phyloP scores from a whole-genome alignment of 1,140 invertebrate species.

The Kradibia gibbosae region DNA sequence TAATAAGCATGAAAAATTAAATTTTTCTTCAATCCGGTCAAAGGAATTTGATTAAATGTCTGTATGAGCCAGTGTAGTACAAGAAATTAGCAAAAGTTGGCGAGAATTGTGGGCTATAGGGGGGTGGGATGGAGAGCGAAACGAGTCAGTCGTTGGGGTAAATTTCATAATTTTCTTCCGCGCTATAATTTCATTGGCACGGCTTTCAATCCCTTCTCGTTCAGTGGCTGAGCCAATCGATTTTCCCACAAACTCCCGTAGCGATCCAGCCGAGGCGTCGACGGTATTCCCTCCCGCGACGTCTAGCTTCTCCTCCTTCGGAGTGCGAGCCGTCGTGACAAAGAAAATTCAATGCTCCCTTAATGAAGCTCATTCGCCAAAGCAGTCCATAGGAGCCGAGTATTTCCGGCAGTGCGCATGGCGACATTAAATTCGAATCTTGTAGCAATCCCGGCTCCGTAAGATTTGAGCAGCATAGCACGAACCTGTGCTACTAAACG shows the following conservation, averaged over 20 bases:
- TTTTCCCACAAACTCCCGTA: constrained; percentile 45
- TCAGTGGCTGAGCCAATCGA: constrained; percentile 34
- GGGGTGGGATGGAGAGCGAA: too few relatives aligned
- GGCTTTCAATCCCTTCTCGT: constrained; percentile 34
- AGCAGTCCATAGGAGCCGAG: constrained; percentile 54
- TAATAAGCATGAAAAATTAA: constrained; percentile 40
- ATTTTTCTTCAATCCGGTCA: constrained; percentile 15
- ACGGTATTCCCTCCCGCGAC: not conserved
- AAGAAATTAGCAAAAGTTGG: constrained; percentile 48
- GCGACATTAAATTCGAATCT: constrained; percentile 66
- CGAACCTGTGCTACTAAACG: constrained; percentile 58
- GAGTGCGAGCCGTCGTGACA: not conserved
- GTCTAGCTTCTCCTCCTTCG: not conserved
- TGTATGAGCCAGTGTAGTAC: constrained; percentile 41
- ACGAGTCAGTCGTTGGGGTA: constrained; percentile 9
- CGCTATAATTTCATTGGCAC: constrained; percentile 34
- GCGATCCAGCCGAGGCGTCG: not conserved
- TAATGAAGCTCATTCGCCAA: constrained; percentile 57
- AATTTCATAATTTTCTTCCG: constrained; percentile 48
- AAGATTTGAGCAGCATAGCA: constrained; percentile 52
- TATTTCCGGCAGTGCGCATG: constrained; percentile 58
- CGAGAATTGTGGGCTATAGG: not conserved
- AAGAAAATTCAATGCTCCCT: constrained; percentile 55
- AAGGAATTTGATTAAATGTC: constrained; percentile 42
- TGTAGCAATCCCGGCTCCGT: constrained; percentile 62